Base-by-base conservation (phyloP, 1,140 invertebrate species). In the Nixonia krombeini region DNA sequence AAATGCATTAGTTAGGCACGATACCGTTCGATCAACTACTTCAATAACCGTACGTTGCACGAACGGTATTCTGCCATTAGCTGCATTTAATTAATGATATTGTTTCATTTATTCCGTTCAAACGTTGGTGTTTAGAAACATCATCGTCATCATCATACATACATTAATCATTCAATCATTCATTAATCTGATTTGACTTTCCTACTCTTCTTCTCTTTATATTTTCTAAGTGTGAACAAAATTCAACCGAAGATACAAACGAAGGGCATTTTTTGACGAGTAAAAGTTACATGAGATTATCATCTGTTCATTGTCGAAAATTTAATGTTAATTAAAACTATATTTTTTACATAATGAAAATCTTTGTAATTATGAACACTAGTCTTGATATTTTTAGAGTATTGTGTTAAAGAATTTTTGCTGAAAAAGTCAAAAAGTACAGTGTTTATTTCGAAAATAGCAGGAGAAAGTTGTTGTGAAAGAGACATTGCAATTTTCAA, bases 101-200 rank as follows among this genome's bases (percentile, higher is more conserved):
- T 12, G 33, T 37, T 37, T 13, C 12, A 1, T 1, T 37, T 2
- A 16, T 15, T 37, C 12, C 2, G 1, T 37, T 37, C 10, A 31
- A 12, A 31, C 29, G 29, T 31, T 55, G 51, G 61, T 70, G 49
- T 71, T 63, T 68, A 73, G 41, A 72, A 29, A 74, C 61, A 66
- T 65, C 68, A 72, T 58, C 41, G 56, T 31, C 69, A 75, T 76
- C 26, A 76, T 75, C 74, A 73, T 73, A 73, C 56, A 62, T 67
- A 31, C 72, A 73, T 23, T 9, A 55, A 71, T 74, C 49, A 56
- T 75, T 77, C 29, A 57, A 73, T 65, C 63, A 51, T 73, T 47
- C 31, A 57, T 49, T 8, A 49, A 29, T 29, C 8, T 2, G 9
- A 4, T 29, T 29, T 29, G 3, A 29, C 7, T 29, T 29, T 9